phyloP scores from a whole-genome alignment of 1,140 invertebrate genomes.

The Pomphorhynchus laevis region DNA sequence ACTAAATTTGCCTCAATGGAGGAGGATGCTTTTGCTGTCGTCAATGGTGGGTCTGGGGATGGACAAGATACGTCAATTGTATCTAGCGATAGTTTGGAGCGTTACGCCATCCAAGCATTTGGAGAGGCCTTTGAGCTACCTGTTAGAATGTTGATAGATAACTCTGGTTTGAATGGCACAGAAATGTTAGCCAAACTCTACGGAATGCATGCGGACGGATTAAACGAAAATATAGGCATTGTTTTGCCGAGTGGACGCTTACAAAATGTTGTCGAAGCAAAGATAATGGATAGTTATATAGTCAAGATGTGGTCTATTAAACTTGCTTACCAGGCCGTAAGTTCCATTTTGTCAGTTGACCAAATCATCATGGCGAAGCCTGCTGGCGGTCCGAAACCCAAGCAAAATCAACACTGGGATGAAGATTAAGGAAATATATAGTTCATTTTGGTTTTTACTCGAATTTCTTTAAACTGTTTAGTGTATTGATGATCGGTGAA shows the following conservation, averaged over 20 bases:
- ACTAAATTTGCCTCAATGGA: constrained; percentile 41
- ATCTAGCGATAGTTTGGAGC: constrained; percentile 63
- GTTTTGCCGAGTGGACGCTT: constrained; percentile 2
- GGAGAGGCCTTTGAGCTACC: constrained; percentile 53
- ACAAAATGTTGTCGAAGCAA: constrained; percentile 32
- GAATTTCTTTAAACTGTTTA: no score
- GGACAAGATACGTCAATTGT: constrained; percentile 9
- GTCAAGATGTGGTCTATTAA: constrained; percentile 68
- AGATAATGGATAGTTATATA: constrained; percentile 29
- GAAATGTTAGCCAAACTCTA: constrained; percentile 58
- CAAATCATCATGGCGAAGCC: constrained; percentile 84
- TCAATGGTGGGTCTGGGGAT: no score
- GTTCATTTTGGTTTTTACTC: no score
- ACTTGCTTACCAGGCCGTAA: constrained; percentile 58
- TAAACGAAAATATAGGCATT: neutral
- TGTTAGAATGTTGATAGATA: constrained; percentile 61
- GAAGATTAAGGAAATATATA: no score
- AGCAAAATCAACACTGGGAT: constrained; percentile 25
- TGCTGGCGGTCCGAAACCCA: constrained; percentile 61
- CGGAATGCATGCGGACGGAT: constrained; percentile 40
- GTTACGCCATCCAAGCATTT: constrained; percentile 79
- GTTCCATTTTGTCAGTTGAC: constrained; percentile 75
- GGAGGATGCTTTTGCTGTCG: constrained; percentile 24
- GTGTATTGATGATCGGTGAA: no score
- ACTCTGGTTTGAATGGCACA: constrained; percentile 43